Evolutionary conservation across 2,797 vertebrate genomes (phyloP).

Genomic region (Manis javanica): DNA sequence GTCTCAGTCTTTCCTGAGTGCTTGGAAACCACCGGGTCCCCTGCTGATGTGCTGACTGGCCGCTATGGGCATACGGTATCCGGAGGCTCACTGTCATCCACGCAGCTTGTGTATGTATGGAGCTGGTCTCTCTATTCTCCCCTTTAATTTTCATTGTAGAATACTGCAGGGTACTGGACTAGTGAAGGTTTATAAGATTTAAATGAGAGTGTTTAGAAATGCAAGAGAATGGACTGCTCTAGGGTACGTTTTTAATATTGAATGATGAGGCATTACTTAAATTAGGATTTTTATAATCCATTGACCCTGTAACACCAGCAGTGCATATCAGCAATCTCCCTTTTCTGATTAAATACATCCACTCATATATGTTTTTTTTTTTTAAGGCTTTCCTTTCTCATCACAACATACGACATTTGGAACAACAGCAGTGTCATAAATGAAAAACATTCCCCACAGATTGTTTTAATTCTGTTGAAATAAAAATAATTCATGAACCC

Average conservation of each 20-base stretch:
- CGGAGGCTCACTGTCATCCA: slow-evolving; percentile 85
- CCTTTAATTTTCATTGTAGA: slow-evolving; percentile 30
- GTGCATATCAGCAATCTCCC: neutral
- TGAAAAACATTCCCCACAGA: neutral
- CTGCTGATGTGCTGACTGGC: slow-evolving; percentile 86
- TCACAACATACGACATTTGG: neutral
- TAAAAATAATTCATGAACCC: neutral
- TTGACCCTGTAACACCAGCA: neutral
- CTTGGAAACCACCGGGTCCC: slow-evolving; percentile 73
- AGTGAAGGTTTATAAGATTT: slow-evolving; percentile 45
- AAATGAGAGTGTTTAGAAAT: slow-evolving; percentile 68
- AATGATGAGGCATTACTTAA: slow-evolving; percentile 9
- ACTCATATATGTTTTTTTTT: neutral
- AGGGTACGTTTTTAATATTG: slow-evolving; percentile 30
- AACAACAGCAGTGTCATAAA: neutral
- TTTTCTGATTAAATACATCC: neutral
- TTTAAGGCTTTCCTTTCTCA: neutral
- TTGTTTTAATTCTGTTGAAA: slow-evolving; percentile 7
- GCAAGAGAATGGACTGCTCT: neutral
- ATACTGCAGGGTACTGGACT: neutral
- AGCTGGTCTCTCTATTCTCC: fast-evolving
- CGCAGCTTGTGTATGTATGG: slow-evolving; percentile 87
- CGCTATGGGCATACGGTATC: slow-evolving; percentile 89
- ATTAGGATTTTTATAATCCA: slow-evolving; percentile 28
- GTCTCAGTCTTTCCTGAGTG: slow-evolving; percentile 54